Percentiles rank a stretch among this genome's conserved stretches.
Conservation (phyloP, 2,113 vertebrate species). For the Lepisosteus osseus region DNA sequence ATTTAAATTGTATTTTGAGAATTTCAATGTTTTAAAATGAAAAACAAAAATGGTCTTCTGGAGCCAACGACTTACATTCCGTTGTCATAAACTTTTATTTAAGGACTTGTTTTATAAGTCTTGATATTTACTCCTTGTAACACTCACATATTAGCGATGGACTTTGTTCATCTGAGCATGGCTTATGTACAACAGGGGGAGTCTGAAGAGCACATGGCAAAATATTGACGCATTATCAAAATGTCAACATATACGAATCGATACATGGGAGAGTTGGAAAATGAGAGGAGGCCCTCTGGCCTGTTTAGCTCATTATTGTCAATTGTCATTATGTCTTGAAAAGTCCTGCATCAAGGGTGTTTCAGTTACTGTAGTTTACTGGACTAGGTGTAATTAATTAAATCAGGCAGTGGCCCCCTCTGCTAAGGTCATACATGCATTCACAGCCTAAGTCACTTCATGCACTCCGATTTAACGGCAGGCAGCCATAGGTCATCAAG, state of each 20-base stretch:
- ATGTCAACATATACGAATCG: too few species aligned
- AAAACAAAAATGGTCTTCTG: slow-evolving; percentile 52
- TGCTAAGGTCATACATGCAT: too few species aligned
- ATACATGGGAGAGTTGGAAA: too few species aligned
- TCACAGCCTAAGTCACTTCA: too few species aligned
- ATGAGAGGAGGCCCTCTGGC: too few species aligned
- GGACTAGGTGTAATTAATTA: too few species aligned
- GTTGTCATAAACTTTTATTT: slow-evolving; percentile 76
- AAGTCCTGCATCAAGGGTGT: neutral
- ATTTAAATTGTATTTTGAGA: slow-evolving; percentile 81
- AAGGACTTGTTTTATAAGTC: slow-evolving; percentile 99
- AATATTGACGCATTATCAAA: neutral
- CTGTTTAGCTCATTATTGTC: too few species aligned
- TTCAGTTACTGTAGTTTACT: neutral
- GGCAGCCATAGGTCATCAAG: too few species aligned
- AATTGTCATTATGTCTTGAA: neutral
- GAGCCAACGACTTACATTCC: slow-evolving; percentile 79
- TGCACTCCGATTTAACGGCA: too few species aligned
- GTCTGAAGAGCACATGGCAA: slow-evolving; percentile 63
- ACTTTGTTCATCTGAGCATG: slow-evolving; percentile 58
- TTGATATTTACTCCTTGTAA: slow-evolving; percentile 65
- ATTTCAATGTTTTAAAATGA: slow-evolving; percentile 76
- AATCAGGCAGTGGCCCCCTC: too few species aligned
- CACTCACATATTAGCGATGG: slow-evolving; percentile 58
- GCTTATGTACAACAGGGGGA: slow-evolving; percentile 60